Evolutionary conservation across 1,140 invertebrate genomes (phyloP).

Genomic region (Araneus ventricosus): DNA sequence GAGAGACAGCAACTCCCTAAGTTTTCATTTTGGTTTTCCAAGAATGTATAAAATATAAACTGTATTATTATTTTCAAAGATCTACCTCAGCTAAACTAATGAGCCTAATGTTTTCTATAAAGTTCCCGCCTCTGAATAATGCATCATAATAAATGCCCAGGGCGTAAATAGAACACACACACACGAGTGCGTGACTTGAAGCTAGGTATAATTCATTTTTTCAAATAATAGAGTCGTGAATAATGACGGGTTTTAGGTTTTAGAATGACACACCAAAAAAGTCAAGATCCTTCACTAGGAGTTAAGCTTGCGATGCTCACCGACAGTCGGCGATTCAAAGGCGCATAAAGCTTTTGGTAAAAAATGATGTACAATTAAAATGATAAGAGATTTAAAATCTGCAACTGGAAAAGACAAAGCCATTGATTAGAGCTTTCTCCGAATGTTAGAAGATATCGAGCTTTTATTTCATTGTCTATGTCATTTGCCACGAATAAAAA

Average conservation of each 20-base stretch:
- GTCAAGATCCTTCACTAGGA: background rate
- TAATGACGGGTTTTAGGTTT: background rate
- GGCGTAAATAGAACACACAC: background rate
- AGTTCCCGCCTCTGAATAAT: background rate
- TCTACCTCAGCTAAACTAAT: background rate
- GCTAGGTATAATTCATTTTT: background rate
- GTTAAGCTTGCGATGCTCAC: background rate
- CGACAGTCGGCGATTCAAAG: slow-evolving; percentile 12
- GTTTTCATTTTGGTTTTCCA: background rate
- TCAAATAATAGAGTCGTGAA: background rate
- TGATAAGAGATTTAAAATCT: background rate
- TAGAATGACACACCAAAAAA: background rate
- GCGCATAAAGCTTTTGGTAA: background rate
- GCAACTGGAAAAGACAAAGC: background rate
- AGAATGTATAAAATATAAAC: background rate
- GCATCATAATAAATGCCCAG: background rate
- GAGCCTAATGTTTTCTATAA: background rate
- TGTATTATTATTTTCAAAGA: background rate
- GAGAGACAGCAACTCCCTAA: background rate
- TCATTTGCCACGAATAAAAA: background rate
- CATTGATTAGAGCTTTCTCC: background rate
- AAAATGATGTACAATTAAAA: slow-evolving; percentile 10
- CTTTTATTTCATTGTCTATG: slow-evolving; percentile 2
- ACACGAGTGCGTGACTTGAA: background rate
- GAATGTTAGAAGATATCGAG: background rate